Percentiles rank a stretch among this genome's conserved stretches.
Evolutionary conservation across 2,888 invertebrate species (phyloP).

Genomic region (Blomia tropicalis): DNA sequence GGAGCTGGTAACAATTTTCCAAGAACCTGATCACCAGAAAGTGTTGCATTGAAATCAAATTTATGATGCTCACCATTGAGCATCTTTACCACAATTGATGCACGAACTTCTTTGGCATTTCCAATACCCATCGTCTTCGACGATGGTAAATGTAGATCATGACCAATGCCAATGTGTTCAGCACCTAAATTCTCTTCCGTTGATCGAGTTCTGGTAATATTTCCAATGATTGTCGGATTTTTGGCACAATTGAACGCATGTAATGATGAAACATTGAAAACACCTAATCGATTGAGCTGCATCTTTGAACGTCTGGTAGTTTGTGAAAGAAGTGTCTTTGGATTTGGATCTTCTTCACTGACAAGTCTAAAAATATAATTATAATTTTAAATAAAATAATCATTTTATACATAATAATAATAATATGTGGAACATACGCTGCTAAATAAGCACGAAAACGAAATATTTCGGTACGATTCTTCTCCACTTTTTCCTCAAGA

Average conservation of each 20-base stretch:
- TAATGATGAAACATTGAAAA: constrained; percentile 92
- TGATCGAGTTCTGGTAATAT: constrained; percentile 8
- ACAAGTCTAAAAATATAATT: background rate
- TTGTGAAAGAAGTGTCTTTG: constrained; percentile 85
- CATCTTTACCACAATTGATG: background rate
- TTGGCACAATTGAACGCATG: constrained; percentile 44
- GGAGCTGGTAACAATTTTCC: constrained; percentile 4
- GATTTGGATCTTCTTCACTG: constrained; percentile 66
- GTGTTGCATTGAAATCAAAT: constrained; percentile 6
- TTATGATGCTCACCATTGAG: constrained; percentile 4
- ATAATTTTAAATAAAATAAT: background rate
- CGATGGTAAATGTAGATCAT: background rate
- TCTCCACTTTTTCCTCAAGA: constrained; percentile 91
- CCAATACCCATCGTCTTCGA: background rate
- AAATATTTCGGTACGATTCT: constrained; percentile 90
- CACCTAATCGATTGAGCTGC: constrained; percentile 81
- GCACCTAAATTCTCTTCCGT: background rate
- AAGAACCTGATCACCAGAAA: constrained; percentile 11
- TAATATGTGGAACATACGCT: constrained; percentile 44
- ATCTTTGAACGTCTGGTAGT: constrained; percentile 87
- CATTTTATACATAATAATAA: background rate
- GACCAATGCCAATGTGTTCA: background rate
- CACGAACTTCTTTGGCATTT: background rate
- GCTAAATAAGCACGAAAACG: constrained; percentile 90
- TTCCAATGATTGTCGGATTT: constrained; percentile 23